Evolutionary conservation across 2,888 invertebrate genomes (phyloP).

Genomic region (Agrotis puta): DNA sequence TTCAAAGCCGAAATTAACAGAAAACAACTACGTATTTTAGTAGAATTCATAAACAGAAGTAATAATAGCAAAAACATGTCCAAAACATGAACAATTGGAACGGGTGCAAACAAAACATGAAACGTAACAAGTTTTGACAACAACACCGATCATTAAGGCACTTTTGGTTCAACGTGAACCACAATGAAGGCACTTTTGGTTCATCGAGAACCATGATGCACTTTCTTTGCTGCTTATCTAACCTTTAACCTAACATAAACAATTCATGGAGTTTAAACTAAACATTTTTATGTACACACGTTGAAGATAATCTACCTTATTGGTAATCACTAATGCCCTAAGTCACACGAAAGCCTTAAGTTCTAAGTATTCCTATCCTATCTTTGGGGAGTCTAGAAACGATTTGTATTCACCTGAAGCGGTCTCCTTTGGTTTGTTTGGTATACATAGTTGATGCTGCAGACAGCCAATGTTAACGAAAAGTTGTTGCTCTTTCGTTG

Average conservation of each 20-base stretch:
- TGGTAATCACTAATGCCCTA: conserved; percentile 49
- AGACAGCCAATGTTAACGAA: conserved; percentile 28
- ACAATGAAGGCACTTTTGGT: conserved; percentile 77
- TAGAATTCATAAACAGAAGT: conserved; percentile 50
- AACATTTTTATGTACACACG: conserved; percentile 33
- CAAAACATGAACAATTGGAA: conserved; percentile 69
- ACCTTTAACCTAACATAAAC: conserved; percentile 52
- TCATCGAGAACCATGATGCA: conserved; percentile 63
- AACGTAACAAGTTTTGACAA: conserved; percentile 78
- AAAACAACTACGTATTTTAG: conserved; percentile 50
- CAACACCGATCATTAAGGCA: conserved; percentile 89
- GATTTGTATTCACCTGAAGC: conserved; percentile 69
- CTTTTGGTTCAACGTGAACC: conserved; percentile 68
- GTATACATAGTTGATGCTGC: conserved; percentile 38
- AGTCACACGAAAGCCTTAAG: conserved; percentile 65
- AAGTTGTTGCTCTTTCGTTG: conserved; percentile 10
- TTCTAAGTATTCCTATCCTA: conserved; percentile 75
- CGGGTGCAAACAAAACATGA: conserved; percentile 73
- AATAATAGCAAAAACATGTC: conserved; percentile 63
- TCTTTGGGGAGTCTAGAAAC: conserved; percentile 80
- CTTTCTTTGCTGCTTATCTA: conserved; percentile 51
- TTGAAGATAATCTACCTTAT: conserved; percentile 21
- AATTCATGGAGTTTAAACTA: conserved; percentile 28
- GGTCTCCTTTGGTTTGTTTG: conserved; percentile 58
- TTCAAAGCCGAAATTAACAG: conserved; percentile 59